Percentiles rank a stretch among this genome's conserved stretches.
phyloP scores from a whole-genome alignment of 2,797 vertebrate species.

The Syngnathus acus region DNA sequence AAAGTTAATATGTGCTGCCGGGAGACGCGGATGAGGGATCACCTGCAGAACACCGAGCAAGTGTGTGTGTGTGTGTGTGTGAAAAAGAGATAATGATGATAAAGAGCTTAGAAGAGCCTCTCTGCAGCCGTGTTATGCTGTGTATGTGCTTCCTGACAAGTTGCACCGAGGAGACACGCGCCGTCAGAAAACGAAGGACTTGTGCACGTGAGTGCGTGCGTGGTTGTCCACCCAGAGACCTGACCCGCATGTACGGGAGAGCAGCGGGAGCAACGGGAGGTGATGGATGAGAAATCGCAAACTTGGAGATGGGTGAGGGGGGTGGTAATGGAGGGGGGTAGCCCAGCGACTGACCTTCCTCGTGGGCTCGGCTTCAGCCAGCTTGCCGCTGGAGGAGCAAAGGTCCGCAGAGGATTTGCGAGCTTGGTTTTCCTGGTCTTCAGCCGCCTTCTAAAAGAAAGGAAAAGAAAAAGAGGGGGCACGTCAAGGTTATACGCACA shows the following conservation, averaged over 20 bases:
- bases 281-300: slow-evolving; percentile 3
- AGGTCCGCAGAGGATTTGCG: slow-evolving; percentile 49
- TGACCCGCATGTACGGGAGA: slow-evolving; percentile 33
- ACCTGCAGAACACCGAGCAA: slow-evolving; percentile 10
- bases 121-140: slow-evolving; percentile 16
- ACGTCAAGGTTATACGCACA: not conserved
- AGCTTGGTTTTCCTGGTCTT: slow-evolving; percentile 51
- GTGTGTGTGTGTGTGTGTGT: slow-evolving; percentile 1
- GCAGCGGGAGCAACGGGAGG: not conserved
- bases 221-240: slow-evolving; percentile 33
- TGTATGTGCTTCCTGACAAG: not conserved
- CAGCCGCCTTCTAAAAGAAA: slow-evolving; percentile 40
- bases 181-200: not conserved
- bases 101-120: slow-evolving; percentile 24
- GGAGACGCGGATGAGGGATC: slow-evolving; percentile 39
- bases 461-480: slow-evolving; percentile 23
- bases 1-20: slow-evolving; percentile 50
- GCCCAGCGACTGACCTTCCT: slow-evolving; percentile 57
- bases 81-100: slow-evolving; percentile 36
- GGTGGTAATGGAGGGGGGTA: not conserved
- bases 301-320: not conserved
- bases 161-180: not conserved
- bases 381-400: slow-evolving; percentile 50
- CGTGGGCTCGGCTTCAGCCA: slow-evolving; percentile 38
- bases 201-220: slow-evolving; percentile 9